Evolutionary conservation across 2,888 invertebrate genomes (phyloP), one percentile per base, ranked within the genome.

Genomic region (Merodon equestris): DNA sequence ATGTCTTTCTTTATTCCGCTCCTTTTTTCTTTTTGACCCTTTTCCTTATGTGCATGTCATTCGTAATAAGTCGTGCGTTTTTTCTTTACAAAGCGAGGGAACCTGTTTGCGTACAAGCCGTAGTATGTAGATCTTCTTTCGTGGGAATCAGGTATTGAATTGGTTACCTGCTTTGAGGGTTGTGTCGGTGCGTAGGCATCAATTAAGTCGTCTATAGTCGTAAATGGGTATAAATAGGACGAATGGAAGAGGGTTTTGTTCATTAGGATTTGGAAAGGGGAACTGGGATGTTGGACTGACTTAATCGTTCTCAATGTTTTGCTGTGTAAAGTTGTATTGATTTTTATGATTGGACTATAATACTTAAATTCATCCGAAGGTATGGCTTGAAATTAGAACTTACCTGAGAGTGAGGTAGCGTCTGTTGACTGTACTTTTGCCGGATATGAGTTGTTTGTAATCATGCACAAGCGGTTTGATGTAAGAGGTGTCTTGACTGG

Each of bases 21-120:
- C 34, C 17, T 44, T 18, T 13, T 40, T 9, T 56, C 7, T 60
- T 70, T 47, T 45, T 61, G 70, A 61, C 61, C 61, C 54, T 70
- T 44, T 53, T 54, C 48, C 7, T 4, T 27, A n/a, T n/a, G 53
- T 50, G 4, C 38, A 70, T 53, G 54, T 47, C 68, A 58, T 68
- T 68, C 53, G 38, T 53, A 15, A 38, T 45, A 51, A 40, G 38
- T 53, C 45, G n/a, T n/a, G n/a, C n/a, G n/a, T n/a, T n/a, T n/a
- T n/a, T n/a, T 38, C 51, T 51, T 58, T 12, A 36, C 44, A 50
- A 57, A 9, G 34, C 15, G 38, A 40, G 13, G 45, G 48, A 70
- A 70, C 70, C 54, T 53, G 70, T 70, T 61, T 70, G 38, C 42
- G 13, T n/a, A n/a, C n/a, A n/a, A n/a, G n/a, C n/a, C n/a, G n/a